These are phyloP conservation scores for Caloenas nicobarica DNA, from an alignment of 2,113 vertebrate genomes.

Conservation along the genomic window DNA sequence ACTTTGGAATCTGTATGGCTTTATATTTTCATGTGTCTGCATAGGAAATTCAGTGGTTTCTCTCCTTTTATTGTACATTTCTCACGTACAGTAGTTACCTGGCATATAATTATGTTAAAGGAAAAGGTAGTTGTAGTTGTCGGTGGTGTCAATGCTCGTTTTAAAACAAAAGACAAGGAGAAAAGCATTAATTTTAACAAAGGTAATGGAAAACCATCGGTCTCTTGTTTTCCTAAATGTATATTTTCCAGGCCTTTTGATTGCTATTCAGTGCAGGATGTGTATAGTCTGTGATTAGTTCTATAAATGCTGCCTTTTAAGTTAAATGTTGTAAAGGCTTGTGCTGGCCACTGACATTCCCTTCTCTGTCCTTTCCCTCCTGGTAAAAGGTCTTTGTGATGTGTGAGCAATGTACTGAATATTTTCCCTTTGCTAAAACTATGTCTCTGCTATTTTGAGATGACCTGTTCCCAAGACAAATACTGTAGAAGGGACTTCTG, in stretches of 20 bases:
- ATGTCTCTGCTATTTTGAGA: conserved; percentile 61
- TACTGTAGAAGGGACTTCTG: conserved; percentile 42
- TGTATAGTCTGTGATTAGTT: conserved; percentile 81
- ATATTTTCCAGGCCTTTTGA: conserved; percentile 68
- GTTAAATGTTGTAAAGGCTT: conserved; percentile 83
- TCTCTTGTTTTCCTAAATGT: conserved; percentile 74
- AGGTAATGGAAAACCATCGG: conserved; percentile 20
- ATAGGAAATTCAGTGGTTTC: conserved; percentile 54
- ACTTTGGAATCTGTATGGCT: conserved; percentile 80
- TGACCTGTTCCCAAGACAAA: conserved; percentile 48
- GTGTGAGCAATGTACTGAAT: conserved; percentile 47
- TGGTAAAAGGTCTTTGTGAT: conserved; percentile 51
- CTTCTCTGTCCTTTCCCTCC: conserved; percentile 31
- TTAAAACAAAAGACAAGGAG: conserved; percentile 31
- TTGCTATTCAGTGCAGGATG: conserved; percentile 79
- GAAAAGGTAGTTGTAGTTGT: conserved; percentile 51
- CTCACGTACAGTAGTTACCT: conserved; percentile 42
- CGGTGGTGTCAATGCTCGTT: conserved; percentile 50
- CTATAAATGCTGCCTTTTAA: conserved; percentile 80
- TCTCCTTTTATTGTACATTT: conserved; percentile 58
- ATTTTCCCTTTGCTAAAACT: conserved; percentile 23
- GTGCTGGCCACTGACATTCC: conserved; percentile 85
- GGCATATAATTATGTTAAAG: conserved; percentile 53
- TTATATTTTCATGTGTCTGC: conserved; percentile 68
- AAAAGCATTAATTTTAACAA: conserved; percentile 60